A percentile compares a stretch with the other conserved stretches of the same genome.
Evolutionary conservation across 2,797 vertebrate genomes (phyloP).

Genomic region (Amazona ochrocephala): DNA sequence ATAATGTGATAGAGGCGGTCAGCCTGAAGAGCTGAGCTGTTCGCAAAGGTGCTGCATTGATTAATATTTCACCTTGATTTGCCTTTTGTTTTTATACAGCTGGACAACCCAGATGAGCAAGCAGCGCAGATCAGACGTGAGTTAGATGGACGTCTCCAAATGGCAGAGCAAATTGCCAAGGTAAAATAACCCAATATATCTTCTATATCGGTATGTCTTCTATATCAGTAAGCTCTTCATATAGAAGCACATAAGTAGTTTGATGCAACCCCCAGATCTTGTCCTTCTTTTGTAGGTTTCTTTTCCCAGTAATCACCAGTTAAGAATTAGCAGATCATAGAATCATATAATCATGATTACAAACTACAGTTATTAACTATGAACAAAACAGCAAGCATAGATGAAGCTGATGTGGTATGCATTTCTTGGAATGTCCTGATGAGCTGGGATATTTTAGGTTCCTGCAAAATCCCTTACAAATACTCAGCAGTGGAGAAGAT

Average conservation of each 20-base stretch:
- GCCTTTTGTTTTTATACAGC: constrained; percentile 79
- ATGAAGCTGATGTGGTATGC: neutral
- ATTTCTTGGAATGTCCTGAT: neutral
- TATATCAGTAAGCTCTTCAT: neutral
- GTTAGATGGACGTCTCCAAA: constrained; percentile 95
- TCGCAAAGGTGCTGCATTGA: neutral
- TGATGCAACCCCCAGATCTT: neutral
- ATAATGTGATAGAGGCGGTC: neutral
- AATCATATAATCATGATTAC: neutral
- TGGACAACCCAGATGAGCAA: constrained; percentile 98
- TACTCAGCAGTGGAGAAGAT: neutral
- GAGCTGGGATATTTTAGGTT: neutral
- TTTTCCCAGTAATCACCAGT: neutral
- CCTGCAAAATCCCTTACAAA: neutral
- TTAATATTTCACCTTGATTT: neutral
- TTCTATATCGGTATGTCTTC: neutral
- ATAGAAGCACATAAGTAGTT: neutral
- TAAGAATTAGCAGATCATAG: neutral
- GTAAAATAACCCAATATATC: constrained; percentile 76
- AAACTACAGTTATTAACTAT: neutral
- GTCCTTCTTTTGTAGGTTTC: neutral
- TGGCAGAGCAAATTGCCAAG: constrained; percentile 98
- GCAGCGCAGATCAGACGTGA: constrained; percentile 97
- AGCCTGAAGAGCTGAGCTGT: neutral
- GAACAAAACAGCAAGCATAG: neutral